Conservation (phyloP, 2,113 vertebrate species). For the Hippolais icterina region DNA sequence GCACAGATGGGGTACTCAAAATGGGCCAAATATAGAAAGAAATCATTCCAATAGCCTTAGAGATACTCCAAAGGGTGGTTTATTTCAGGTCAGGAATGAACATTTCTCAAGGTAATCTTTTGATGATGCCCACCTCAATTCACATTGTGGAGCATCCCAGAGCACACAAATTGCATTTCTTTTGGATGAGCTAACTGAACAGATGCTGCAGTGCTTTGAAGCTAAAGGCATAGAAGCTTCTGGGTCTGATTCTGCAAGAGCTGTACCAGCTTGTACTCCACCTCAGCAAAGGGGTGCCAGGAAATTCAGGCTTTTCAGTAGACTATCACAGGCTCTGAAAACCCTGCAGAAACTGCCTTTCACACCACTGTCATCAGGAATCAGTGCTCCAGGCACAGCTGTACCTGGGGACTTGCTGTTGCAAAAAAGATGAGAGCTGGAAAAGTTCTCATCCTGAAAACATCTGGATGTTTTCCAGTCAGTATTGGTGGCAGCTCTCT, state of each 20-base stretch:
- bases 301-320: neutral
- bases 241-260: neutral
- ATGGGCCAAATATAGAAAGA: neutral
- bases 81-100: neutral
- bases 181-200: neutral
- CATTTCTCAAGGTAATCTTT: neutral
- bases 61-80: neutral
- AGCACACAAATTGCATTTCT: neutral
- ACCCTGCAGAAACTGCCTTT: neutral
- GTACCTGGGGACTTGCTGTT: neutral
- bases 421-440: neutral
- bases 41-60: conserved; percentile 16
- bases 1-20: neutral
- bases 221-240: neutral
- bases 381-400: neutral
- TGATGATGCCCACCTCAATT: neutral
- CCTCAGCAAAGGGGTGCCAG: neutral
- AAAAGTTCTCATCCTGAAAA: neutral
- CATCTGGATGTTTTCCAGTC: neutral
- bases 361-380: neutral
- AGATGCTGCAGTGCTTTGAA: neutral
- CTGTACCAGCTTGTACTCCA: neutral
- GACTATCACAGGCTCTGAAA: neutral
- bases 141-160: neutral
- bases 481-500: neutral